Evolutionary conservation across 2,113 vertebrate genomes (phyloP), one percentile per base, ranked within the genome.

Genomic region (sheep (Ovis aries)): DNA sequence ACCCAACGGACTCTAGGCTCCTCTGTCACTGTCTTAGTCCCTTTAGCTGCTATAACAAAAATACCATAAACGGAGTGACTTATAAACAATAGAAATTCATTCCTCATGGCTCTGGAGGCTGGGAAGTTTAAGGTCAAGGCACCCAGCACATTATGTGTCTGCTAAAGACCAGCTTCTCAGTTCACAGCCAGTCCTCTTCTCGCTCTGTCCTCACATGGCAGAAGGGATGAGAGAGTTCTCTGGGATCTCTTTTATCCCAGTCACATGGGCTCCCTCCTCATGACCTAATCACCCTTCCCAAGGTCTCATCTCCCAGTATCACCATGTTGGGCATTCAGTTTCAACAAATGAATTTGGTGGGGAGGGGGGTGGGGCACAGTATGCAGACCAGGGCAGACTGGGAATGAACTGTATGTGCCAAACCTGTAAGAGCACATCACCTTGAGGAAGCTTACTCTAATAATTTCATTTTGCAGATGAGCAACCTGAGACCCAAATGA

Each of bases 341-440:
- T 90, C 52, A 40, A 74, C 78, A 40, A 59, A 33, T 14, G 53
- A 45, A n/a, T 57, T 2, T 7, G 19, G 3, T 3, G 84, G 7
- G 17, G 3, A 2, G 6, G 0, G 1, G 3, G 15, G 3, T 62
- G 36, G 19, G 21, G 8, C 40, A 80, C 57, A 64, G 31, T 3
- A 50, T 33, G 48, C 36, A 81, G 53, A 10, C 17, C 59, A 71
- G 9, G 59, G 80, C 48, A 40, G 48, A 31, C 25, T 6, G 29
- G 33, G 27, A 40, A 27, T 7, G 33, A 86, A 55, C 67, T n/a
- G 5, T 19, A 27, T 21, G 7, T 48, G 48, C 19, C 48, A 23
- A 17, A 14, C 9, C 36, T 25, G 3, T 17, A 31, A 33, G 27
- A 55, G 19, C 31, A 23, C 3, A 6, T 50, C 43, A 16, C 4